These are phyloP conservation scores for Acanthacorydalis orientalis DNA, from an alignment of 2,888 invertebrate species.

Conservation along the genomic window DNA sequence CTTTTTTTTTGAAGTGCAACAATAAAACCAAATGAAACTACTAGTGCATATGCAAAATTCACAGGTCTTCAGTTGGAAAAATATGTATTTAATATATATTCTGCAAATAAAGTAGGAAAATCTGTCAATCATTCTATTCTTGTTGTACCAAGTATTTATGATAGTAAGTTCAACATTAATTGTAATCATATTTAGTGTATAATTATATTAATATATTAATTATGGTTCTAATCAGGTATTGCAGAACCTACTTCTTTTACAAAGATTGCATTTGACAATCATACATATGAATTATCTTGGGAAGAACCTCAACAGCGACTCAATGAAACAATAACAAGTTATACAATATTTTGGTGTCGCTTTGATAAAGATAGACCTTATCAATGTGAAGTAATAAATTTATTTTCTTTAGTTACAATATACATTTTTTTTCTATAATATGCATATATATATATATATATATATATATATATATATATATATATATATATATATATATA, in stretches of 20 bases:
- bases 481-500: conserved; percentile 1
- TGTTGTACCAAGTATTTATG: conserved; percentile 37
- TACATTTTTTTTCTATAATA: conserved; percentile 5
- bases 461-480: conserved; percentile 1
- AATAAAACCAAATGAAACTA: conserved; percentile 33
- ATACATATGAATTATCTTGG: conserved; percentile 62
- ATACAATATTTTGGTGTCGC: conserved; percentile 61
- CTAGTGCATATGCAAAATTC: conserved; percentile 42
- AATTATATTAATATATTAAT: conserved; percentile 8
- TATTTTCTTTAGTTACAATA: background rate
- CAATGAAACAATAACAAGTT: conserved; percentile 37
- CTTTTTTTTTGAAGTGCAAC: too few species aligned
- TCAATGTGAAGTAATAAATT: conserved; percentile 22
- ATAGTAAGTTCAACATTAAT: conserved; percentile 24
- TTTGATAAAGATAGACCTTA: conserved; percentile 20
- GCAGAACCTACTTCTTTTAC: conserved; percentile 42
- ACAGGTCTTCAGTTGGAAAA: conserved; percentile 27
- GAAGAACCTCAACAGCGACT: conserved; percentile 31
- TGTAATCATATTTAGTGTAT: conserved; percentile 6
- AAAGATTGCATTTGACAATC: conserved; percentile 54
- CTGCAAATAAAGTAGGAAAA: conserved; percentile 40
- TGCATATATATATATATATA: too few species aligned
- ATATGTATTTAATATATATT: conserved; percentile 39
- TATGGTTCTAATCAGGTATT: conserved; percentile 21
- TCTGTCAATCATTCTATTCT: conserved; percentile 39